These are phyloP conservation scores for Alouatta palliata DNA, from an alignment of 2,113 vertebrate genomes.

Conservation along the genomic window DNA sequence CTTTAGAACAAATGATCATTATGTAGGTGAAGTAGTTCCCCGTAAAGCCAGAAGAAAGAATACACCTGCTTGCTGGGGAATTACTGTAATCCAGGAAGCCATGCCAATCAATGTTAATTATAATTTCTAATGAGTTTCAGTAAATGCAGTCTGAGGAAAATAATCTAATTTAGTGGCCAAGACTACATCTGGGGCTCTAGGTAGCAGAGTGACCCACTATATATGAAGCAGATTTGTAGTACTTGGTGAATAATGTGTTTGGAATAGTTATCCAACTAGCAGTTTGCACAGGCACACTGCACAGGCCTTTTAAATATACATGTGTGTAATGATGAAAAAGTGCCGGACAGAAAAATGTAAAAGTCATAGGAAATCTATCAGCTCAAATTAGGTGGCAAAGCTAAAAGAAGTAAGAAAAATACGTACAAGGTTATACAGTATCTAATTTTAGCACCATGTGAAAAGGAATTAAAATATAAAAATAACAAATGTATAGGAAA, in stretches of 20 bases:
- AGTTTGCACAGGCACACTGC: background rate
- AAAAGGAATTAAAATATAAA: background rate
- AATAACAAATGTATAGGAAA: background rate
- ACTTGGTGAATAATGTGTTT: background rate
- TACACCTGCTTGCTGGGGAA: background rate
- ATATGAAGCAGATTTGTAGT: background rate
- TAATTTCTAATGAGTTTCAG: background rate
- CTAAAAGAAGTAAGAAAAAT: background rate
- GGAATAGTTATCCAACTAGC: background rate
- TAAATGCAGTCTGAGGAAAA: background rate
- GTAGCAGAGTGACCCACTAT: background rate
- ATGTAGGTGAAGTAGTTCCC: background rate
- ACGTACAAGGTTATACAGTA: background rate
- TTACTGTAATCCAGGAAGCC: background rate
- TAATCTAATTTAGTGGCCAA: background rate
- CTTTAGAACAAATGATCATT: background rate
- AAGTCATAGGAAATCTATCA: background rate
- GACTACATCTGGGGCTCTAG: background rate
- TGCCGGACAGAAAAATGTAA: background rate
- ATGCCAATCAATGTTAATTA: background rate
- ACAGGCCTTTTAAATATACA: background rate
- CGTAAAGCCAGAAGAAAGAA: background rate
- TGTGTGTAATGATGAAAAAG: background rate
- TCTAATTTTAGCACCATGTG: background rate
- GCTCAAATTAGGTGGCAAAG: background rate